phyloP scores from a whole-genome alignment of 1,140 invertebrate genomes.

The Lepidurus couesii region DNA sequence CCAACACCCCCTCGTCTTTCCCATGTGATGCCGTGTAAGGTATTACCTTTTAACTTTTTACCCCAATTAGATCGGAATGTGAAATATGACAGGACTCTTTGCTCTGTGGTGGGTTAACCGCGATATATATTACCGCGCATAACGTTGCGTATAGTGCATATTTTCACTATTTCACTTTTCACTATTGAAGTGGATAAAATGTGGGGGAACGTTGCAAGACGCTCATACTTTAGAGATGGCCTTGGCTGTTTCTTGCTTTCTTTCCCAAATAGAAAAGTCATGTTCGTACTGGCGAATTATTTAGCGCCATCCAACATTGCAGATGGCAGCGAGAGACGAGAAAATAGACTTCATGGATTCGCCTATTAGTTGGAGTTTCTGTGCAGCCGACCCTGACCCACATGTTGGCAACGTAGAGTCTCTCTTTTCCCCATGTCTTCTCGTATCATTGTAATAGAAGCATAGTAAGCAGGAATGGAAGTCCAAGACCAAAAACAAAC shows the following conservation, averaged over 20 bases:
- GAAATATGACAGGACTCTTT: conserved; percentile 15
- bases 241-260: conserved; percentile 4
- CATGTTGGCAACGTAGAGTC: conserved; percentile 3
- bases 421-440: neutral
- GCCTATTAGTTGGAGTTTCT: conserved; percentile 10
- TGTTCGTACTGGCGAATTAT: neutral
- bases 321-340: neutral
- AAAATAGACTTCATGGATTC: conserved; percentile 5
- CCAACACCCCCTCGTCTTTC: neutral
- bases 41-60: conserved; percentile 13
- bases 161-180: too few relatives aligned
- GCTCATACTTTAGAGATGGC: neutral
- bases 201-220: neutral
- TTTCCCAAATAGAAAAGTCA: neutral
- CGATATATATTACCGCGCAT: neutral
- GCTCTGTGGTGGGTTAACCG: neutral
- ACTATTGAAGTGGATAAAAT: too few relatives aligned
- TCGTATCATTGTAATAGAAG: neutral
- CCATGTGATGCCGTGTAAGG: neutral
- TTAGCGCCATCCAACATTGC: conserved; percentile 14
- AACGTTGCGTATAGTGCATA: too few relatives aligned
- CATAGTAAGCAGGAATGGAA: neutral
- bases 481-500: neutral
- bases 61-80: conserved; percentile 16
- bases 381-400: conserved; percentile 12